Base-by-base conservation (phyloP, 1,140 invertebrate genomes). In the Mizuhopecten yessoensis region DNA sequence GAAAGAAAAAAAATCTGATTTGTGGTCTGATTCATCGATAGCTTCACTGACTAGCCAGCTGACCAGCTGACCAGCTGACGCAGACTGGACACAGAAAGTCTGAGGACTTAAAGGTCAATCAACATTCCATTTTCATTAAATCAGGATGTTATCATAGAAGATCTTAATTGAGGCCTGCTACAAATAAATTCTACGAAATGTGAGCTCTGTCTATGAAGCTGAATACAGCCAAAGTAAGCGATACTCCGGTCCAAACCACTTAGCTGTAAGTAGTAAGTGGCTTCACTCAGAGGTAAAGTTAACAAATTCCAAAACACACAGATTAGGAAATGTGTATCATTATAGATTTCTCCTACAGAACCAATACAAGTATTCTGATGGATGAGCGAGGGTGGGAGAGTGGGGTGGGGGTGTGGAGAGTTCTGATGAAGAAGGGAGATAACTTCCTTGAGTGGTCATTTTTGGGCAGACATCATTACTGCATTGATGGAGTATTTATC, bases 111-210 rank as follows among this genome's bases (percentile, higher is more conserved):
- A 29, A 75, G 57, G 57, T 75, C 57, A 75, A 75, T 75, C 57
- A 75, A 75, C 57, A 75, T 75, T 75, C 57, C 23, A 75, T 75
- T 75, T 75, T 75, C 57, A 75, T 75, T 75, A 75, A 75, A 75
- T 75, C 57, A 29, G 57, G 5, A 75, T 75, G 57, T 75, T 75
- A 75, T 75, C 57, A 75, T 11, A 29, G 42, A n/a, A 29, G 57
- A 75, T 75, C 57, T 75, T 75, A 75, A 75, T 75, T 75, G 57
- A 75, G n/a, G 57, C 23, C 57, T 75, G 57, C 29, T 75, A 75
- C 57, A 75, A 49, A 49, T 49, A 49, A 39, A 49, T 10, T 49
- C 45, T 15, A 20, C 1, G 20, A 49, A 17, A 75, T 75, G 57
- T 75, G 57, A 39, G 36, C n/a, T 75, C 57, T 39, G 13, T 39